Percentiles rank a stretch among this genome's conserved stretches.
phyloP scores from a whole-genome alignment of 2,888 invertebrate species.

The Stegophylla sp. region DNA sequence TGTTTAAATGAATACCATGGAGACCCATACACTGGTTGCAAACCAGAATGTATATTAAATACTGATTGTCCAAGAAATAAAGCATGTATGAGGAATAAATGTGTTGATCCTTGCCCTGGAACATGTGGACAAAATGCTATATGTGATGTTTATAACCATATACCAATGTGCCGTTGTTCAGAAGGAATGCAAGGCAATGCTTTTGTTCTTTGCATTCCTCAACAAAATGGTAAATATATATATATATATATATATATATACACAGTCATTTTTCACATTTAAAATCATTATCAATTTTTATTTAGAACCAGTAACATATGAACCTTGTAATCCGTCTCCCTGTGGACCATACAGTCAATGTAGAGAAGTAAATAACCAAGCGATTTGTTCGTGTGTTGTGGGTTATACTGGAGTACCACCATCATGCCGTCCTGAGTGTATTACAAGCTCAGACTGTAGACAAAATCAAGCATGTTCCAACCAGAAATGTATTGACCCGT shows the following conservation, averaged over 20 bases:
- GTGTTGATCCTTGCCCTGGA: slow-evolving; percentile 77
- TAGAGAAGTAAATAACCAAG: slow-evolving; percentile 64
- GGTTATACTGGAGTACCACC: slow-evolving; percentile 72
- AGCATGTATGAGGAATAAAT: slow-evolving; percentile 80
- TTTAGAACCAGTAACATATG: slow-evolving; percentile 28
- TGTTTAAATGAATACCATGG: slow-evolving; percentile 77
- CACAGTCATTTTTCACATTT: not conserved
- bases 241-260: not conserved
- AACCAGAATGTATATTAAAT: slow-evolving; percentile 80
- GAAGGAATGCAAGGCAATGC: slow-evolving; percentile 77
- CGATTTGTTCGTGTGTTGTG: slow-evolving; percentile 73
- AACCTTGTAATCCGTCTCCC: slow-evolving; percentile 78
- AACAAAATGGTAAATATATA: slow-evolving; percentile 60
- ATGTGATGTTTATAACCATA: slow-evolving; percentile 78
- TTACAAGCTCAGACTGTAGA: slow-evolving; percentile 66
- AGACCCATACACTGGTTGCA: slow-evolving; percentile 75
- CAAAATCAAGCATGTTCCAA: slow-evolving; percentile 65
- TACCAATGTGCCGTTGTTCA: slow-evolving; percentile 77
- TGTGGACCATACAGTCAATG: slow-evolving; percentile 75
- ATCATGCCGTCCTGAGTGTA: slow-evolving; percentile 67
- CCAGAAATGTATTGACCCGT: slow-evolving; percentile 67
- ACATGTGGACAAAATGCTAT: slow-evolving; percentile 77
- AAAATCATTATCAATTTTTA: not conserved
- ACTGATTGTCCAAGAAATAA: slow-evolving; percentile 76
- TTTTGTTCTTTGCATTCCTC: slow-evolving; percentile 70